phyloP scores from a whole-genome alignment of 1,140 invertebrate genomes.

The Papilio aristodemus region DNA sequence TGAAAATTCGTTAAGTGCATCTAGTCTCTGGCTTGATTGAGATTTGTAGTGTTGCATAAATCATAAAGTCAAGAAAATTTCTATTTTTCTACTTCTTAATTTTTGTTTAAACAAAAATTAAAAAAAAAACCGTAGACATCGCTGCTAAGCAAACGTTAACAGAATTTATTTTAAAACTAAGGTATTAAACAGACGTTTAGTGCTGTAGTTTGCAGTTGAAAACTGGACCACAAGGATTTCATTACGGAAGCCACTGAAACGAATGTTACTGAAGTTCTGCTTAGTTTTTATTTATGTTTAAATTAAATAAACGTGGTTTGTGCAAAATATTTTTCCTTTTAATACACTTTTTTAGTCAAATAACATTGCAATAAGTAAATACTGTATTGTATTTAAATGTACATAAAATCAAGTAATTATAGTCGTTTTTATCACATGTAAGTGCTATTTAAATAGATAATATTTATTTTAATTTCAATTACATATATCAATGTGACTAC shows the following conservation, averaged over 20 bases:
- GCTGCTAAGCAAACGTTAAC: constrained; percentile 13
- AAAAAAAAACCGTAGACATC: not conserved
- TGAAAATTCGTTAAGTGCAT: no score
- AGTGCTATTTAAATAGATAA: no score
- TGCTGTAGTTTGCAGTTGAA: constrained; percentile 23
- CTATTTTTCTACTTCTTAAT: no score
- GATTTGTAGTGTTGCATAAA: no score
- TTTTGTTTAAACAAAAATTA: not conserved
- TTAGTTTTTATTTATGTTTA: constrained; percentile 20
- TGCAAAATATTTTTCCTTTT: not conserved
- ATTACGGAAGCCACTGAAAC: constrained; percentile 21
- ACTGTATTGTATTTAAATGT: no score
- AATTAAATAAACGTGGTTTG: constrained; percentile 12
- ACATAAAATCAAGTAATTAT: no score
- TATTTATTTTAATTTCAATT: no score
- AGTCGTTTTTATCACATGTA: no score
- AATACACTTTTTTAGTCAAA: not conserved
- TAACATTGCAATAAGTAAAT: not conserved
- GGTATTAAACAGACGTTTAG: constrained; percentile 20
- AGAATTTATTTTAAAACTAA: constrained; percentile 20
- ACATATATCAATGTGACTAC: no score
- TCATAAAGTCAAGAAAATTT: no score
- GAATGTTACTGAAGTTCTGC: constrained; percentile 9
- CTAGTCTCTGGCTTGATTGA: no score
- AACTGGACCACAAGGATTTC: constrained; percentile 21